Evolutionary conservation across 2,888 invertebrate species (phyloP).

Genomic region (Aspidiotus rigidus): DNA sequence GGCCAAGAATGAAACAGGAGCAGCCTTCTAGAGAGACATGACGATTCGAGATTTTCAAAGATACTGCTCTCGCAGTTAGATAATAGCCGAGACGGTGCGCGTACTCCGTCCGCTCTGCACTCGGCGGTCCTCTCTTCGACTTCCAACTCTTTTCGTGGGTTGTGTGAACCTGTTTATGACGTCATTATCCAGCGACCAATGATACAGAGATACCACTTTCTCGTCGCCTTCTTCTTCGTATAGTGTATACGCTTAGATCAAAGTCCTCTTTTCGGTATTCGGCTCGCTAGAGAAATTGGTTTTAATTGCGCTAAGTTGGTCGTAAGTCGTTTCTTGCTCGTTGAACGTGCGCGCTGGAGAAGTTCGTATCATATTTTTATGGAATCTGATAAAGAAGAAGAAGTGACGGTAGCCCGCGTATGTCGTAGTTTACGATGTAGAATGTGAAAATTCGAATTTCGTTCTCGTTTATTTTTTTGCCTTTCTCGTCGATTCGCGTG

Average conservation of each 20-base stretch:
- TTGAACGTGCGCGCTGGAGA: neutral
- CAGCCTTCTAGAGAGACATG: neutral
- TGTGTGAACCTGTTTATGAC: slow-evolving; percentile 30
- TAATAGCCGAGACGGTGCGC: neutral
- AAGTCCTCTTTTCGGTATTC: slow-evolving; percentile 26
- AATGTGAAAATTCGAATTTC: neutral
- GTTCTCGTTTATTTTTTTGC: neutral
- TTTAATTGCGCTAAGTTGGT: slow-evolving; percentile 17
- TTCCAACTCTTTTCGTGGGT: slow-evolving; percentile 16
- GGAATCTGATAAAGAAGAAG: slow-evolving; percentile 1
- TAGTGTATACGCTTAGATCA: slow-evolving; percentile 10
- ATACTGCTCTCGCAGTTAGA: neutral
- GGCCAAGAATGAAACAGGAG: neutral
- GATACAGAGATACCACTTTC: slow-evolving; percentile 24
- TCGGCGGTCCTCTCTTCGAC: no score
- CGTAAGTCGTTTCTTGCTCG: neutral
- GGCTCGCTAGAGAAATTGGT: slow-evolving; percentile 25
- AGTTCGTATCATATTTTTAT: neutral
- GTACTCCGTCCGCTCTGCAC: neutral
- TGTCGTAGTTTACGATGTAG: neutral
- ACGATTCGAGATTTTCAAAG: neutral
- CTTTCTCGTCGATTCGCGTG: neutral
- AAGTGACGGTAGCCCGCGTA: neutral
- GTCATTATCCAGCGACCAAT: slow-evolving; percentile 27
- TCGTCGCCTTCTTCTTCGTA: slow-evolving; percentile 15